A percentile compares a stretch with the other conserved stretches of the same genome.
These are phyloP conservation scores for Okapia johnstoni DNA, from an alignment of 2,113 vertebrate genomes.

Conservation along the genomic window DNA sequence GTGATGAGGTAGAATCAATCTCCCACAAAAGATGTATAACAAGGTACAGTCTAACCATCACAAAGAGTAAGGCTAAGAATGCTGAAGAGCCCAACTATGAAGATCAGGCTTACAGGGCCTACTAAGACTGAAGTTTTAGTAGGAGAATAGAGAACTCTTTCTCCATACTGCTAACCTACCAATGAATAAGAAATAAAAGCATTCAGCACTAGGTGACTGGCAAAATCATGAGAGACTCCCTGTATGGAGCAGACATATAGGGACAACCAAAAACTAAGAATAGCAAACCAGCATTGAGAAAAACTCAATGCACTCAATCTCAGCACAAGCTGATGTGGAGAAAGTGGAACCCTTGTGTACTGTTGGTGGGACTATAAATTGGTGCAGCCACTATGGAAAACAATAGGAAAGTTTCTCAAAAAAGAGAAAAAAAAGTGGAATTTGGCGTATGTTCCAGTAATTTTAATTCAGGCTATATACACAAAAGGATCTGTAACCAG, in stretches of 20 bases:
- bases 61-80: not conserved
- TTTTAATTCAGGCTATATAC: not conserved
- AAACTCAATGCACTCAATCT: not conserved
- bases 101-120: not conserved
- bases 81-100: not conserved
- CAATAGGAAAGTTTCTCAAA: not conserved
- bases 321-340: not conserved
- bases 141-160: not conserved
- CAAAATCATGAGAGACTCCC: not conserved
- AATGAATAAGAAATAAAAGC: not conserved
- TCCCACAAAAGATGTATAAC: not conserved
- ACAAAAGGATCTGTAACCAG: slow-evolving; percentile 49
- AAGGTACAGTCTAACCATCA: not conserved
- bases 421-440: not conserved
- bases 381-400: not conserved
- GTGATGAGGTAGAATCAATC: not conserved
- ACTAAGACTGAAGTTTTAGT: not conserved
- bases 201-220: not conserved
- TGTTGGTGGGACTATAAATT: not conserved
- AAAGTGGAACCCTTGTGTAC: not conserved
- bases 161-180: not conserved
- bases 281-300: not conserved
- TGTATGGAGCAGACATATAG: not conserved
- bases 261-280: not conserved
- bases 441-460: not conserved